These are phyloP conservation scores for Todiramphus saurophagus DNA, from an alignment of 2,113 vertebrate species.

Conservation along the genomic window DNA sequence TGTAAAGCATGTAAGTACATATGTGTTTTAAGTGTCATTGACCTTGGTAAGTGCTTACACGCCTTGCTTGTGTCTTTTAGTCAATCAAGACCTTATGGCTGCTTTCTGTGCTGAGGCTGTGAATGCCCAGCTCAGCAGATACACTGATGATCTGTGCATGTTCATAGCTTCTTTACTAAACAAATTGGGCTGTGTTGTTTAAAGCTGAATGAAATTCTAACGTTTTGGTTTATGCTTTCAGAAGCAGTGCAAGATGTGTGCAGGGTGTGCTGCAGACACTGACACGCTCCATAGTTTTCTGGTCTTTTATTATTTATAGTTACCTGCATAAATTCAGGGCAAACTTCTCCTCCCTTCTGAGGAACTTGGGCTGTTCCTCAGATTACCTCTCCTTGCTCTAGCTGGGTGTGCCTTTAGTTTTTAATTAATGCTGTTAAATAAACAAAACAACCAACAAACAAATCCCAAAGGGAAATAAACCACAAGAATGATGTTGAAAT, in stretches of 20 bases:
- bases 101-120: neutral
- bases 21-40: neutral
- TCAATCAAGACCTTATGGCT: neutral
- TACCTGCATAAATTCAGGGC: neutral
- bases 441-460: slow-evolving; percentile 63
- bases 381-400: neutral
- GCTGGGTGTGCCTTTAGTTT: slow-evolving; percentile 55
- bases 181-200: neutral
- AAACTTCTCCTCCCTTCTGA: slow-evolving; percentile 25
- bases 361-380: slow-evolving; percentile 24
- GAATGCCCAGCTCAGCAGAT: neutral
- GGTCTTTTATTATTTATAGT: neutral
- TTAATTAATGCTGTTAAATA: slow-evolving; percentile 62
- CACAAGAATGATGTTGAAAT: slow-evolving; percentile 37
- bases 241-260: neutral
- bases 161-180: neutral
- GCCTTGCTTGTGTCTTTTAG: neutral
- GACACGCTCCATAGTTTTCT: neutral
- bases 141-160: neutral
- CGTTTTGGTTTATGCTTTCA: neutral
- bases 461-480: slow-evolving; percentile 36
- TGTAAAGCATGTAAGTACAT: neutral
- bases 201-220: neutral
- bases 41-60: neutral
- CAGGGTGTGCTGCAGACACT: neutral